Base-by-base conservation (phyloP, 2,797 vertebrate genomes). In the Scarus forsteni region DNA sequence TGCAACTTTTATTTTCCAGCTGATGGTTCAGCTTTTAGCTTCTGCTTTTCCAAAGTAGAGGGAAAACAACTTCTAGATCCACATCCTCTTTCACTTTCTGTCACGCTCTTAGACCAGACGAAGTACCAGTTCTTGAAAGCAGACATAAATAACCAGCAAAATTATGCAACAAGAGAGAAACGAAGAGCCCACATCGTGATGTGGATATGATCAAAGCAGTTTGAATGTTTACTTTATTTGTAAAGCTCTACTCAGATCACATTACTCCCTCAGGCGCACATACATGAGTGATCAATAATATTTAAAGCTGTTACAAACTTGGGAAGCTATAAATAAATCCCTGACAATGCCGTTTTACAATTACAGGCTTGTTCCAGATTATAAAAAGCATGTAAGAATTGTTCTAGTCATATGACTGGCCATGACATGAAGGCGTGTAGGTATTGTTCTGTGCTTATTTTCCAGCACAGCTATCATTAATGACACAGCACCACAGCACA, bases 1-100 rank as follows among this genome's bases (percentile, higher is more conserved):
- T 44, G 18, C 60, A 81, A 64, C 59, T 84, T 89, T 88, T 84
- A 27, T 70, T 61, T 8, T 16, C 14, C 42, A 34, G 69, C 73
- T 73, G 67, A 27, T 27, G 27, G 27, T 79, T 85, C 72, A 75
- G 64, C 70, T 85, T 74, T 85, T 54, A 39, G 67, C 81, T 91
- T 92, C 87, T 87, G 80, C 81, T 86, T 90, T 76, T 60, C 36
- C 1, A 70, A 63, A 69, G 66, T 38, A 66, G 83, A 75, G 60
- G 66, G 77, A 80, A 86, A 76, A 79, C 39, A 59, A 66, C 39
- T 75, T 60, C 27, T 70, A 66, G 52, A 48, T 36, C 15, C 50
- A 90, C 87, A 81, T 93, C 90, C 87, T 90, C 85, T 92, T 92
- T 89, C 83, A 64, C 55, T 87, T 77, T 84, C 66, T 59, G 63